phyloP scores from a whole-genome alignment of 2,888 invertebrate species.

The Melanotus villosus region DNA sequence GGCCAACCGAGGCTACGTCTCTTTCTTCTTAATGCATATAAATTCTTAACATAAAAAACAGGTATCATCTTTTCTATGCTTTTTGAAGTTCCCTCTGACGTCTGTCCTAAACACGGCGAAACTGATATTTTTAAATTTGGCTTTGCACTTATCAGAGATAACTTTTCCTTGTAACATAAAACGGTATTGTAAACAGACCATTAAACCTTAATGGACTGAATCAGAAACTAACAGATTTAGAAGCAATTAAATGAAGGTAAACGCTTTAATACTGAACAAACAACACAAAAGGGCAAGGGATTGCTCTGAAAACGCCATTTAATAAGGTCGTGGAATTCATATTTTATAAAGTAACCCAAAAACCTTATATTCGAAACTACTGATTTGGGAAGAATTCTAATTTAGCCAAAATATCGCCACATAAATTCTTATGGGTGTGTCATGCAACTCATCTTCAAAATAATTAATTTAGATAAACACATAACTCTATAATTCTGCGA shows the following conservation, averaged over 20 bases:
- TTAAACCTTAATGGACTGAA: conserved; percentile 56
- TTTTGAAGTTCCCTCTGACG: background rate
- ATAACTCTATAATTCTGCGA: too few relatives aligned
- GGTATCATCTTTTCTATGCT: too few relatives aligned
- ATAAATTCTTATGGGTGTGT: too few relatives aligned
- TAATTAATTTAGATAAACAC: too few relatives aligned
- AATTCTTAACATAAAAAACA: background rate
- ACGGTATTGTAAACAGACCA: conserved; percentile 56
- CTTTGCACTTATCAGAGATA: conserved; percentile 46
- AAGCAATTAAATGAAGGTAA: conserved; percentile 49
- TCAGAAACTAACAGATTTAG: conserved; percentile 54
- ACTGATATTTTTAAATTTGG: conserved; percentile 35
- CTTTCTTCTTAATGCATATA: background rate
- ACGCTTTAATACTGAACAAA: conserved; percentile 35
- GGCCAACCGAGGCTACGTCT: conserved; percentile 28
- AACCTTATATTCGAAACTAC: too few relatives aligned
- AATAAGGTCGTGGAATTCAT: too few relatives aligned
- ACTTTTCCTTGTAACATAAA: conserved; percentile 49
- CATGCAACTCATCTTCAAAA: too few relatives aligned
- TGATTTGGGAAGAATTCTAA: too few relatives aligned
- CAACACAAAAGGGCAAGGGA: conserved; percentile 11
- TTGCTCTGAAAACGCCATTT: background rate
- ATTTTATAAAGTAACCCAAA: too few relatives aligned
- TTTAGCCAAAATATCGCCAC: too few relatives aligned
- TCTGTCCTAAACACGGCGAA: background rate